Percentiles rank a stretch among this genome's conserved stretches.
These are phyloP conservation scores for Dascillus cervinus DNA, from an alignment of 2,888 invertebrate genomes.

Conservation along the genomic window DNA sequence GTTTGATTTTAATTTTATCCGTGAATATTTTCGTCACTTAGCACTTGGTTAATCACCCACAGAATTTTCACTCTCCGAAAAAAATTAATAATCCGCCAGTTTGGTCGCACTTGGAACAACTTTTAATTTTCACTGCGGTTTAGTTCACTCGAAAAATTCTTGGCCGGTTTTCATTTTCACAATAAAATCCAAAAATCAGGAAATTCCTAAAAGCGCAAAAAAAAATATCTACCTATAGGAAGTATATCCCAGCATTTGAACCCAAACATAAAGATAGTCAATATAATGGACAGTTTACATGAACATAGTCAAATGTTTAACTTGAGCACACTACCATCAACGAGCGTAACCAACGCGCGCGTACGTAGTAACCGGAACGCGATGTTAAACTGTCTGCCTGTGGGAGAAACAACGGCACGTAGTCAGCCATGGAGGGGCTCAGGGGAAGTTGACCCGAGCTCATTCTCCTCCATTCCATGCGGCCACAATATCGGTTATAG, in stretches of 20 bases:
- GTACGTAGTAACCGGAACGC: conserved; percentile 25
- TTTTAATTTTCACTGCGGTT: no score
- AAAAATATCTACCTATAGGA: conserved; percentile 48
- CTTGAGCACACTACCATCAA: conserved; percentile 15
- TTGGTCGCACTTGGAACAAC: no score
- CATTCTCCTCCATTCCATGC: conserved; percentile 42
- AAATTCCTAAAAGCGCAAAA: conserved; percentile 17
- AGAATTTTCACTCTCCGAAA: no score
- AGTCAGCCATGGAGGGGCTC: conserved; percentile 43
- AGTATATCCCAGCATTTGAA: conserved; percentile 63
- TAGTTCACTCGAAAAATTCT: no score
- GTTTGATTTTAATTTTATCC: no score
- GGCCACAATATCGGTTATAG: conserved; percentile 48
- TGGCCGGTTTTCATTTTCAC: no score
- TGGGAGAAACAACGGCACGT: conserved; percentile 56
- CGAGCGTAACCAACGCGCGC: conserved; percentile 17
- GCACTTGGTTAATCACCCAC: no score
- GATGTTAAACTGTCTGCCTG: conserved; percentile 42
- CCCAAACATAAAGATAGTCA: conserved; percentile 46
- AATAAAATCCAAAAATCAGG: no score
- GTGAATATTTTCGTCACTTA: no score
- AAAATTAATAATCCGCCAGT: no score
- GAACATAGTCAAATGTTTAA: conserved; percentile 17
- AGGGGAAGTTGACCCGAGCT: conserved; percentile 51
- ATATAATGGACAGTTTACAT: conserved; percentile 26